Conservation (phyloP, 2,888 invertebrate genomes). For the Cantharis flavilabris region DNA sequence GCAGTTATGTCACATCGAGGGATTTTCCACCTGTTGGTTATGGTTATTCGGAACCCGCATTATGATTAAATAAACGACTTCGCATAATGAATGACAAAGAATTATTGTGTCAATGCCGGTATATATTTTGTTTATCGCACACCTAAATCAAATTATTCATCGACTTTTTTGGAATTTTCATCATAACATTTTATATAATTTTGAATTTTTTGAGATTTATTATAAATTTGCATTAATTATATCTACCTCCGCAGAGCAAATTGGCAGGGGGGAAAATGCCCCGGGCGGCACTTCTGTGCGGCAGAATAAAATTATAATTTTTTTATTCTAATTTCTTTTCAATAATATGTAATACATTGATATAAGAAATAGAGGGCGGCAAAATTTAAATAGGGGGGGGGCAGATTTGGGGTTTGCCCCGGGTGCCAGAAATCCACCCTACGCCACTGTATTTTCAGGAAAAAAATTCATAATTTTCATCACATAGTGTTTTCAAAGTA, state of each 20-base stretch:
- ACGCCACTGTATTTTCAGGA: too few relatives aligned
- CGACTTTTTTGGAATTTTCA: background rate
- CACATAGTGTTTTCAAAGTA: background rate
- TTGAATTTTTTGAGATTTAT: background rate
- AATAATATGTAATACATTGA: too few relatives aligned
- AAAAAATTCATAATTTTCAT: too few relatives aligned
- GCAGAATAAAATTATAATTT: too few relatives aligned
- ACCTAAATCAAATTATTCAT: background rate
- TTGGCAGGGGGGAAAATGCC: too few relatives aligned
- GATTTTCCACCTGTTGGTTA: background rate
- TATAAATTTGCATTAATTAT: background rate
- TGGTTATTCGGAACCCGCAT: background rate
- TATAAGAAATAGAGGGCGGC: too few relatives aligned
- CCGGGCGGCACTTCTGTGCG: too few relatives aligned
- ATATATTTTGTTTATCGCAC: background rate
- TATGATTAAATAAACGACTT: background rate
- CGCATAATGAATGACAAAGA: background rate
- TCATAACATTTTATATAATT: background rate
- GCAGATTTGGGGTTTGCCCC: too few relatives aligned
- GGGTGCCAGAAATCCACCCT: too few relatives aligned
- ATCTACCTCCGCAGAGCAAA: background rate
- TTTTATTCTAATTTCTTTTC: too few relatives aligned
- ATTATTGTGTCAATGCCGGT: constrained; percentile 1
- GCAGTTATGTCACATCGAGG: background rate
- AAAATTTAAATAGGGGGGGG: too few relatives aligned